phyloP scores from a whole-genome alignment of 2,113 vertebrate species.

The Paradoxurus hermaphroditus region DNA sequence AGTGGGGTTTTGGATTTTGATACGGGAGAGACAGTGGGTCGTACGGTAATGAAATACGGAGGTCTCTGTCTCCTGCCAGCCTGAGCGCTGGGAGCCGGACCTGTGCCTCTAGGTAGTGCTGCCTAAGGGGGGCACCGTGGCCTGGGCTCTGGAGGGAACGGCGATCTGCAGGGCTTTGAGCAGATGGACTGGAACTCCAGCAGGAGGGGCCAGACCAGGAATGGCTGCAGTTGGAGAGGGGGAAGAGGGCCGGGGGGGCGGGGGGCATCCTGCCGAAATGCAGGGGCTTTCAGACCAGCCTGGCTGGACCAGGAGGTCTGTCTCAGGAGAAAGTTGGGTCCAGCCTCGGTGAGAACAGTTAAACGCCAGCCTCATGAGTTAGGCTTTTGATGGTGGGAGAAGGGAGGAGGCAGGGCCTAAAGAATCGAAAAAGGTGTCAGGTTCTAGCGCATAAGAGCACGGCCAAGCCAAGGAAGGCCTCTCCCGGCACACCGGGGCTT shows the following conservation, averaged over 20 bases:
- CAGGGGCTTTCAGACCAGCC: neutral
- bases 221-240: neutral
- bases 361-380: neutral
- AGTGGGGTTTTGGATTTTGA: neutral
- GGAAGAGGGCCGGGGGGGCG: neutral
- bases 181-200: neutral
- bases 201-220: neutral
- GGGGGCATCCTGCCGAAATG: neutral
- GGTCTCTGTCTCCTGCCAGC: neutral
- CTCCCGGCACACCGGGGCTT: fast-evolving
- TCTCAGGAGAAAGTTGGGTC: neutral
- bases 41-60: neutral
- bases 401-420: neutral
- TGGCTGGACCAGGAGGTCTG: neutral
- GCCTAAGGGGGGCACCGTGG: neutral
- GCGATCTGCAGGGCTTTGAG: neutral
- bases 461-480: neutral
- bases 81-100: neutral
- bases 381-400: neutral
- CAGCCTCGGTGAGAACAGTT: neutral
- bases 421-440: neutral
- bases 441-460: neutral
- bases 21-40: neutral
- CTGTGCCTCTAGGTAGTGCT: fast-evolving
- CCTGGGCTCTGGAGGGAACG: neutral